Evolutionary conservation across 1,140 invertebrate species (phyloP).

Genomic region (Danaus plexippus): DNA sequence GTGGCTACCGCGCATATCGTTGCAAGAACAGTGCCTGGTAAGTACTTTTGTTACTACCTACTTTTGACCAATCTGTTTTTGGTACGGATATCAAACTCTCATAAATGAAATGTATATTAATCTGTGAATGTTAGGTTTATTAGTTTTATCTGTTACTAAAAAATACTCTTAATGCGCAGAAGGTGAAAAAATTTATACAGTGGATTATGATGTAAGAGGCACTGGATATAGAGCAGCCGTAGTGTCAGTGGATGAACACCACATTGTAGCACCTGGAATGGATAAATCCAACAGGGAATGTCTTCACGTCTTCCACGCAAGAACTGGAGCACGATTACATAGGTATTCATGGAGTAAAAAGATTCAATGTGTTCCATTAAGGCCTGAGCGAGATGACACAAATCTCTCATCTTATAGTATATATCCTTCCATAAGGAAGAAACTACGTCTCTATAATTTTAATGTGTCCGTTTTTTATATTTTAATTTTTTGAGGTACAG

Average conservation of each 20-base stretch:
- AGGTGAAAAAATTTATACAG: conserved; percentile 81
- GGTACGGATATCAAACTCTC: too few species aligned
- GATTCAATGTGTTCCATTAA: too few species aligned
- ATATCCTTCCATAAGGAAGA: too few species aligned
- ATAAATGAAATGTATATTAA: too few species aligned
- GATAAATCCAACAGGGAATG: conserved; percentile 89
- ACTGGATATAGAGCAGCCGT: conserved; percentile 76
- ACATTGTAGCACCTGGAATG: conserved; percentile 83
- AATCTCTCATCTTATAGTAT: too few species aligned
- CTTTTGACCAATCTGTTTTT: neutral
- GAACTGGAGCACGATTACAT: conserved; percentile 84
- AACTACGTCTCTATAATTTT: too few species aligned
- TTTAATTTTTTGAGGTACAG: neutral
- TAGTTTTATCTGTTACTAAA: neutral
- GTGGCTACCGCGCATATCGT: conserved; percentile 75
- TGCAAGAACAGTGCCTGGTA: conserved; percentile 80
- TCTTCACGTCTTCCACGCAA: conserved; percentile 86
- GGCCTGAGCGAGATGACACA: too few species aligned
- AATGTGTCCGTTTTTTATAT: neutral
- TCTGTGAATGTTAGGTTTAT: too few species aligned
- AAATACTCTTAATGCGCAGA: conserved; percentile 63
- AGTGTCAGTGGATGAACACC: conserved; percentile 84
- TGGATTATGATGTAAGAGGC: conserved; percentile 74
- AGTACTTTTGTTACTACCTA: conserved; percentile 6
- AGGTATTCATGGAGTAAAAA: conserved; percentile 66